phyloP scores from a whole-genome alignment of 2,113 vertebrate genomes.

The Phalacrocorax aristotelis region DNA sequence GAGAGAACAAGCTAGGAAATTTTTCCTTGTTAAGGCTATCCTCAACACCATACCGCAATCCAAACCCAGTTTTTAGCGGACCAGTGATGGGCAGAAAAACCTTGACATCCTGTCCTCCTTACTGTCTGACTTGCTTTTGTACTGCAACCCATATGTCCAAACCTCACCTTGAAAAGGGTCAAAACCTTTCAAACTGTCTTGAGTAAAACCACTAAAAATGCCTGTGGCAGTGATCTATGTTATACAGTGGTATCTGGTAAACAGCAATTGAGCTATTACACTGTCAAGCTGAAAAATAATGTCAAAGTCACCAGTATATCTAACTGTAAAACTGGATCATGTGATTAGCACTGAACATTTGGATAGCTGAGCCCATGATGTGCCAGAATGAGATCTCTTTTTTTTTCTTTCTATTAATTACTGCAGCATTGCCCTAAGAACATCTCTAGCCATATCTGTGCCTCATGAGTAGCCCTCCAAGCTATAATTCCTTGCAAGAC shows the following conservation, averaged over 20 bases:
- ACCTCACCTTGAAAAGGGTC: not conserved
- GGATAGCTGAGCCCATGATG: not conserved
- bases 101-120: not conserved
- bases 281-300: not conserved
- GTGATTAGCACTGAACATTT: not conserved
- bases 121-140: not conserved
- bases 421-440: not conserved
- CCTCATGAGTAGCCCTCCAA: not conserved
- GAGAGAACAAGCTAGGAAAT: not conserved
- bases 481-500: not conserved
- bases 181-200: not conserved
- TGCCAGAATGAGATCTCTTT: not conserved
- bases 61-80: not conserved
- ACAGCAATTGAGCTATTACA: not conserved
- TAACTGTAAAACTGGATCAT: not conserved
- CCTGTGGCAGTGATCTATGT: accelerated
- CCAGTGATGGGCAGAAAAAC: not conserved
- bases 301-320: not conserved
- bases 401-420: not conserved
- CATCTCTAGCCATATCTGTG: not conserved
- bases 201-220: not conserved
- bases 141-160: not conserved
- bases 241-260: not conserved
- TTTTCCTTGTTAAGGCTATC: not conserved
- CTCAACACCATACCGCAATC: not conserved